Base-by-base conservation (phyloP, 1,140 invertebrate species). In the Cotesia vestalis region DNA sequence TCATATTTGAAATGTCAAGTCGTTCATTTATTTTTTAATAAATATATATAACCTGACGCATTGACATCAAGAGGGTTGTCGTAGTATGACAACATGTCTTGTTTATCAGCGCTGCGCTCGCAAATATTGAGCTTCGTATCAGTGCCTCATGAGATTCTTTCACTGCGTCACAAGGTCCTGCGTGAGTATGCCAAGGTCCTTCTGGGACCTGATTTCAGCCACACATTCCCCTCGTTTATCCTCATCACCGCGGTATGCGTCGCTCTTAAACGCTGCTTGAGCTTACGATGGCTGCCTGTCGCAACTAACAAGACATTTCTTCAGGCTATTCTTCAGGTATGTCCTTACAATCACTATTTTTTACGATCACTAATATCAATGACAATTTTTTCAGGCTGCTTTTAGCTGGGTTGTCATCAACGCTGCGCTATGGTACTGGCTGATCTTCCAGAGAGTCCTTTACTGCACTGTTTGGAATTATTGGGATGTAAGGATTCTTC, bases 121-220 rank as follows among this genome's bases (percentile, higher is more conserved):
- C 83, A 85, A 61, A 66, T 83, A 61, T 57, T 74, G 5, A 80
- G 82, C 4, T 71, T 83, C 61, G 36, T 85, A 8, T 78, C 71
- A 40, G 70, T 77, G 6, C 83, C 83, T 0, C 77, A 83, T 14
- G 79, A 85, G 66, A 72, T 85, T n/a, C n/a, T 84, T 2, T 70
- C 80, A 6, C 66, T 85, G 1, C 79, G 78, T 66, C 83, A 85
- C 63, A 78, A 74, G 3, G 84, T 85, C 4, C 82, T 80, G 53
- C 75, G 68, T 0, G 83, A 85, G 62, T 85, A 85, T 55, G 83
- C 78, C 4, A 85, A 82, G 77, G 74, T 80, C 52, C 80, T 81
- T 9, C 75, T 85, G 4, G 82, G 84, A 0, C 78, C 81, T 0
- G 84, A 85, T 59, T 85, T 85, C 14, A 80, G 84, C 17, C 84